A percentile compares a stretch with the other conserved stretches of the same genome.
These are phyloP conservation scores for Danionella cerebrum DNA, from an alignment of 2,113 vertebrate species.

Conservation along the genomic window DNA sequence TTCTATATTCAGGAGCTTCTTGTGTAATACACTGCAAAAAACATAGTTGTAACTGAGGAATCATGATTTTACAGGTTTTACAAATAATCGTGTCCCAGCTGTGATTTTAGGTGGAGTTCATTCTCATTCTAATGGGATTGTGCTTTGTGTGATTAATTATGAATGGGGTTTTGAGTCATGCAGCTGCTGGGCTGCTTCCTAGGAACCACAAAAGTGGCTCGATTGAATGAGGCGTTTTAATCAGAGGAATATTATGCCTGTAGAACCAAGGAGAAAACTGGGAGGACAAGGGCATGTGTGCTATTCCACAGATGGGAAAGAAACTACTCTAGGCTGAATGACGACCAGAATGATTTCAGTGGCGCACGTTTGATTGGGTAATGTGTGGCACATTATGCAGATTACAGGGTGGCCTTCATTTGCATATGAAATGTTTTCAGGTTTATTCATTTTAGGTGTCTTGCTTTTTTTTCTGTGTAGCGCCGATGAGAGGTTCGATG, in stretches of 20 bases:
- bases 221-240: neutral
- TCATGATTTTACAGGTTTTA: neutral
- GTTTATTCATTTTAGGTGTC: neutral
- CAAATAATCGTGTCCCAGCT: neutral
- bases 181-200: neutral
- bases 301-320: neutral
- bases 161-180: neutral
- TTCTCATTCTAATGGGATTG: neutral
- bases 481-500: conserved; percentile 85
- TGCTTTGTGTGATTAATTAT: conserved; percentile 8
- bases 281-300: neutral
- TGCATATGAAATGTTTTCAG: neutral
- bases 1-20: neutral
- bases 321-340: neutral
- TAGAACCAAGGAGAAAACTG: neutral
- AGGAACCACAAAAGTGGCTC: neutral
- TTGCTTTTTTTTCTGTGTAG: conserved; percentile 44
- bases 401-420: neutral
- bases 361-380: neutral
- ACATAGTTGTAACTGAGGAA: neutral
- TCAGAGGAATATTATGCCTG: neutral
- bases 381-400: neutral
- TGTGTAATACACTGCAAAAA: neutral
- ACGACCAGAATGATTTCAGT: neutral
- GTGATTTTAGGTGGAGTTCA: neutral